These are phyloP conservation scores for Himalopsyche anomala DNA, from an alignment of 2,888 invertebrate species.

Conservation along the genomic window DNA sequence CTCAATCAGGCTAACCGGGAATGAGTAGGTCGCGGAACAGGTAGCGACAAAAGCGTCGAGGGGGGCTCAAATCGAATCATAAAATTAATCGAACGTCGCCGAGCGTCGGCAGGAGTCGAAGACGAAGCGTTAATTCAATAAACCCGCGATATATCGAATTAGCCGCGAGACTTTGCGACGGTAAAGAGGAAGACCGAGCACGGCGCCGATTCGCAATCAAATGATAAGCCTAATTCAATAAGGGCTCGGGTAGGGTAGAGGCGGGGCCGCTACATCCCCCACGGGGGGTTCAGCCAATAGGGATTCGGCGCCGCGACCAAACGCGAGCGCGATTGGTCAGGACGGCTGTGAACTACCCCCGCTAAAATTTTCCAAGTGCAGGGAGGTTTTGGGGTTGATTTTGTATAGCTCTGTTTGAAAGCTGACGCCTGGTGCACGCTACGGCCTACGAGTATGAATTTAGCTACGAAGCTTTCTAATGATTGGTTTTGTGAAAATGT, in stretches of 20 bases:
- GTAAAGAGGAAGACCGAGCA: constrained; percentile 69
- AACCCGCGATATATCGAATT: constrained; percentile 63
- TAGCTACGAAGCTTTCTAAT: neutral
- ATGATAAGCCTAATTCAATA: constrained; percentile 90
- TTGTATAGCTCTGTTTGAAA: neutral
- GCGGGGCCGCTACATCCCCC: constrained; percentile 73
- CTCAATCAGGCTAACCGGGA: constrained; percentile 32
- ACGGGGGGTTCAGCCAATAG: constrained; percentile 68
- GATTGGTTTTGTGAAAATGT: neutral
- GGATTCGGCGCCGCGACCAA: constrained; percentile 67
- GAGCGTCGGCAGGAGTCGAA: constrained; percentile 56
- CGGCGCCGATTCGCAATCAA: constrained; percentile 79
- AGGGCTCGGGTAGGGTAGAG: constrained; percentile 78
- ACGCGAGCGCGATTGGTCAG: constrained; percentile 46
- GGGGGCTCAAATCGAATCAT: constrained; percentile 75
- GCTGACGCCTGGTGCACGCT: neutral
- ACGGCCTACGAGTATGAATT: constrained; percentile 16
- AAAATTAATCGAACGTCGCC: constrained; percentile 62
- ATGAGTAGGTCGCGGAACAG: constrained; percentile 72
- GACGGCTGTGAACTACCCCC: constrained; percentile 4
- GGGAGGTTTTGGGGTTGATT: constrained; percentile 12
- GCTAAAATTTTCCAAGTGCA: neutral
- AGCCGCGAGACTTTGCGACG: constrained; percentile 72
- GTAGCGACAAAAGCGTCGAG: constrained; percentile 69
- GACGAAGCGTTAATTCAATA: constrained; percentile 64